phyloP scores from a whole-genome alignment of 2,797 vertebrate species.

The Scolopax bukidnonensis region DNA sequence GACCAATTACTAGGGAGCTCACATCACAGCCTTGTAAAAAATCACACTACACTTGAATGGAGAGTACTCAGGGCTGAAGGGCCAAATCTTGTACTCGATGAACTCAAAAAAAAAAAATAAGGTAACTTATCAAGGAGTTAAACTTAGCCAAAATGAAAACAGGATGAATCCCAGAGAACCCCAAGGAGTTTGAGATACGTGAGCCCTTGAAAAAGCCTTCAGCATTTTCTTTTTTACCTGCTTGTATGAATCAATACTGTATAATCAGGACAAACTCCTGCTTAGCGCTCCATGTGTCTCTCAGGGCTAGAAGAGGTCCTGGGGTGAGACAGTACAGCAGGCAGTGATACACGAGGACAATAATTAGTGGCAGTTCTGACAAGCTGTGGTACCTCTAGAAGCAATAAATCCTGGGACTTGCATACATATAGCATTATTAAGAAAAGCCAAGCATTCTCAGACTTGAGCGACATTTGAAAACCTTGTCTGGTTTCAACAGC shows the following conservation, averaged over 20 bases:
- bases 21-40: neutral
- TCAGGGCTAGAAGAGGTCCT: neutral
- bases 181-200: neutral
- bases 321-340: neutral
- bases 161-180: neutral
- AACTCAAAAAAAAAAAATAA: neutral
- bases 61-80: neutral
- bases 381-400: neutral
- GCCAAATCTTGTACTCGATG: neutral
- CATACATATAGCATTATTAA: neutral
- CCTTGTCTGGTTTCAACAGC: neutral
- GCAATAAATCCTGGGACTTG: neutral
- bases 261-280: neutral
- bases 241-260: neutral
- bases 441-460: neutral
- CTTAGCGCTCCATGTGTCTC: neutral
- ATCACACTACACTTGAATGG: neutral
- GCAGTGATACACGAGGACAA: neutral
- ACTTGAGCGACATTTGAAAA: neutral
- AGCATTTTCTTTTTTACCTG: neutral
- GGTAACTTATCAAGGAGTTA: neutral
- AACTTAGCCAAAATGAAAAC: neutral
- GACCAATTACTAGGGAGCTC: neutral
- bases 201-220: neutral
- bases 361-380: neutral